Evolutionary conservation across 2,888 invertebrate genomes (phyloP).

Genomic region (Heliconius ethilla): DNA sequence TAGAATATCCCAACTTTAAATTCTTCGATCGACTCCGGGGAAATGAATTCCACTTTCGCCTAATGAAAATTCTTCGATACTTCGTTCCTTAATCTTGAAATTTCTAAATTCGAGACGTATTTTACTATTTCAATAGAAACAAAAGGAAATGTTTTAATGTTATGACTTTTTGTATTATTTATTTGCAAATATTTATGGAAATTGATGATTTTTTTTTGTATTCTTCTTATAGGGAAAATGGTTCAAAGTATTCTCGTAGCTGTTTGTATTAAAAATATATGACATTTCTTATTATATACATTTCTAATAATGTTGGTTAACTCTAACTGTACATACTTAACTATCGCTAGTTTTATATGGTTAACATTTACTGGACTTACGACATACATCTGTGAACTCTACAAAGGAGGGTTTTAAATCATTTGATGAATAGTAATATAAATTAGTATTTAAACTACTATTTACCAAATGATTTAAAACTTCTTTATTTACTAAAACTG

Average conservation of each 20-base stretch:
- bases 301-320: too few species aligned
- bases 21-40: conserved; percentile 62
- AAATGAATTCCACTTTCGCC: conserved; percentile 75
- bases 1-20: conserved; percentile 62
- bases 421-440: too few species aligned
- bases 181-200: neutral
- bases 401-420: too few species aligned
- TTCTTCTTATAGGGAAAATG: neutral
- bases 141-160: conserved; percentile 31
- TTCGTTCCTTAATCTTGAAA: conserved; percentile 53
- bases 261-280: too few species aligned
- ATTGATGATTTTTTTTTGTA: neutral
- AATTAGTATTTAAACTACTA: too few species aligned
- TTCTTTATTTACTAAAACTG: neutral
- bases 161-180: conserved; percentile 18
- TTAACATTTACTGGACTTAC: too few species aligned
- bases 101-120: conserved; percentile 51
- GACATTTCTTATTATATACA: too few species aligned
- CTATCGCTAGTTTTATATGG: too few species aligned
- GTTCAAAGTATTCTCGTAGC: neutral
- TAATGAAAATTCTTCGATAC: conserved; percentile 78
- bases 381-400: too few species aligned
- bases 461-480: neutral
- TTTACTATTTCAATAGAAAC: conserved; percentile 44
- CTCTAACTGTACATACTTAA: too few species aligned